phyloP scores from a whole-genome alignment of 2,113 vertebrate species.

The Xyrauchen texanus region DNA sequence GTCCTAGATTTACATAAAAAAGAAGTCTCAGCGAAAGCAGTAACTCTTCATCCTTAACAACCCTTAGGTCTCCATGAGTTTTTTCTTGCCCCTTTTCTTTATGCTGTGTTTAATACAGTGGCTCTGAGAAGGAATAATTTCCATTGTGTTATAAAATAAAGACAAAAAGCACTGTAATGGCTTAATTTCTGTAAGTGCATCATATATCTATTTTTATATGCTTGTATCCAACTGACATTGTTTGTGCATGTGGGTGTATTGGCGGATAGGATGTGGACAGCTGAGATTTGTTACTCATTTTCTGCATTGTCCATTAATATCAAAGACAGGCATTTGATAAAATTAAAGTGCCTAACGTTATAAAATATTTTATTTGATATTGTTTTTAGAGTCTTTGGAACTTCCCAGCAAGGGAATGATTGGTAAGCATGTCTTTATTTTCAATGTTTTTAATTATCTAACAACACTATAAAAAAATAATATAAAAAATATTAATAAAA shows the following conservation, averaged over 20 bases:
- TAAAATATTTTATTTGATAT: not conserved
- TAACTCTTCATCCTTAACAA: not conserved
- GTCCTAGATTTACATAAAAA: not conserved
- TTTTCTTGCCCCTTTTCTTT: not conserved
- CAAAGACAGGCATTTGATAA: not conserved
- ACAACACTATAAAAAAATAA: not conserved
- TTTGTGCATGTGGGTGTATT: constrained; percentile 7
- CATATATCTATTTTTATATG: not conserved
- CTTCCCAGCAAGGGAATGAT: not conserved
- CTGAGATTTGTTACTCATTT: constrained; percentile 28
- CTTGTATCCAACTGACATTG: too few species aligned
- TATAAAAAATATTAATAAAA: not conserved
- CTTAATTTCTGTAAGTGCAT: not conserved
- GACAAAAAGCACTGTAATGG: too few species aligned
- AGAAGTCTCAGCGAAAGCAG: not conserved
- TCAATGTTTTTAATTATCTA: not conserved
- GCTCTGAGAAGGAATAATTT: not conserved
- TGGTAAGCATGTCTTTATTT: too few species aligned
- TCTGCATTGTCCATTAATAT: constrained; percentile 20
- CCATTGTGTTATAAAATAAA: too few species aligned
- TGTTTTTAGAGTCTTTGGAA: not conserved
- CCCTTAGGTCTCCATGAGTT: too few species aligned
- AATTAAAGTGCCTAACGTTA: not conserved
- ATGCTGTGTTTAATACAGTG: not conserved
- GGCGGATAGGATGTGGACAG: constrained; percentile 6